phyloP scores from a whole-genome alignment of 1,140 invertebrate species.

The Leptoteleia sp. region DNA sequence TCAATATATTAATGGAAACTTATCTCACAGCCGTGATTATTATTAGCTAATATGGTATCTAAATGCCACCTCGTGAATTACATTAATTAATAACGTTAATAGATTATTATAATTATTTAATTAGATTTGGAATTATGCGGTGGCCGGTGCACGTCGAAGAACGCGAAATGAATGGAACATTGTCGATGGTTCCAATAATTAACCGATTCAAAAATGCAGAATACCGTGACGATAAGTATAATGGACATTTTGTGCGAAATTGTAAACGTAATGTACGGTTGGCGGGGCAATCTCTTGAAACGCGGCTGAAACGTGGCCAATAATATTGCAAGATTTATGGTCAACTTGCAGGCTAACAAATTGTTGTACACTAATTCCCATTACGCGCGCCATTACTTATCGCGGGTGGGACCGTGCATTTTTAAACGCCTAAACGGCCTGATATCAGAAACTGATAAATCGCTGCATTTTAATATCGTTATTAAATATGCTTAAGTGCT shows the following conservation, averaged over 20 bases:
- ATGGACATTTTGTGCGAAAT: background rate
- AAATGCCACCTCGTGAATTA: background rate
- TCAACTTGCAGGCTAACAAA: slow-evolving; percentile 6
- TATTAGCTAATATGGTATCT: too few relatives aligned
- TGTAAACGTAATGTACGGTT: background rate
- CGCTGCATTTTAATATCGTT: slow-evolving; percentile 41
- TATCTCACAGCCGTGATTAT: too few relatives aligned
- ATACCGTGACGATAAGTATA: background rate
- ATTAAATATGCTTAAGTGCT: slow-evolving; percentile 34
- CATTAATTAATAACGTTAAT: slow-evolving; percentile 8
- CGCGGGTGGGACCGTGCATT: slow-evolving; percentile 8
- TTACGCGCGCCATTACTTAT: slow-evolving; percentile 24
- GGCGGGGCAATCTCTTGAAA: background rate
- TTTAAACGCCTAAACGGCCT: slow-evolving; percentile 23
- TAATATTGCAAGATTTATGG: slow-evolving; percentile 2
- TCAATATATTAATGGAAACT: too few relatives aligned
- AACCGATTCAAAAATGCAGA: too few relatives aligned
- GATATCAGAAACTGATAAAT: slow-evolving; percentile 34
- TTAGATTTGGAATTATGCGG: background rate
- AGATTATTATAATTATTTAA: slow-evolving; percentile 2
- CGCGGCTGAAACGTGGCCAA: background rate
- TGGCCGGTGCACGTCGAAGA: background rate
- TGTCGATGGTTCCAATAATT: slow-evolving; percentile 5
- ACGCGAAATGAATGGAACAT: background rate
- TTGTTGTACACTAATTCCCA: slow-evolving; percentile 22